These are phyloP conservation scores for Dicaeum eximium DNA, from an alignment of 2,113 vertebrate species.

Conservation along the genomic window DNA sequence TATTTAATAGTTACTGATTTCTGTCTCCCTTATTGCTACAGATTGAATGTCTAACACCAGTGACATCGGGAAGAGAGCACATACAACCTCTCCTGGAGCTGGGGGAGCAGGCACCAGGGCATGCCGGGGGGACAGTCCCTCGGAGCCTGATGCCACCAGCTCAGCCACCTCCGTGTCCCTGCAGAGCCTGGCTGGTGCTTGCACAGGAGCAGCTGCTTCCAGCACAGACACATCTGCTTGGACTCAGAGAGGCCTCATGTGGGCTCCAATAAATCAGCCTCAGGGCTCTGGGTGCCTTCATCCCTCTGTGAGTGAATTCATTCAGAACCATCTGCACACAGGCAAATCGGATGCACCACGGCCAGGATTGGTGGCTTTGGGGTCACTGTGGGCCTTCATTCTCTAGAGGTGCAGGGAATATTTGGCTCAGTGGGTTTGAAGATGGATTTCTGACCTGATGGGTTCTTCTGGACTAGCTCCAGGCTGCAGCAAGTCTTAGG, in stretches of 20 bases:
- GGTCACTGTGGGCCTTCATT: neutral
- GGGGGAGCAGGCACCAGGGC: neutral
- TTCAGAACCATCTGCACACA: neutral
- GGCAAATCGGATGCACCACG: neutral
- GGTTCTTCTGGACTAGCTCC: neutral
- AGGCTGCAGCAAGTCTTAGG: neutral
- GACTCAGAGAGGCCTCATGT: neutral
- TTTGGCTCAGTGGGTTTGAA: neutral
- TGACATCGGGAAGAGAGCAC: neutral
- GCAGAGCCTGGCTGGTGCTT: neutral
- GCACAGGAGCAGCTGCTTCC: neutral
- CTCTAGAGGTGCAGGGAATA: neutral
- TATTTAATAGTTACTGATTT: conserved; percentile 54
- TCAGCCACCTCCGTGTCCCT: neutral
- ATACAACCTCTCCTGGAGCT: neutral
- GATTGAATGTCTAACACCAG: neutral
- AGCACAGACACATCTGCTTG: neutral
- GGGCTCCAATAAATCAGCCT: neutral
- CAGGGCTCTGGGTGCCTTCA: neutral
- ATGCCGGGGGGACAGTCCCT: fast-evolving
- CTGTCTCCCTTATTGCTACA: neutral
- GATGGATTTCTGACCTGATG: neutral
- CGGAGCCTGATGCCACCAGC: neutral
- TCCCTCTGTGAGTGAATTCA: neutral
- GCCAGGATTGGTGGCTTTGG: neutral